These are phyloP conservation scores for Lycaena phlaeas DNA, from an alignment of 2,888 invertebrate genomes.

Conservation along the genomic window DNA sequence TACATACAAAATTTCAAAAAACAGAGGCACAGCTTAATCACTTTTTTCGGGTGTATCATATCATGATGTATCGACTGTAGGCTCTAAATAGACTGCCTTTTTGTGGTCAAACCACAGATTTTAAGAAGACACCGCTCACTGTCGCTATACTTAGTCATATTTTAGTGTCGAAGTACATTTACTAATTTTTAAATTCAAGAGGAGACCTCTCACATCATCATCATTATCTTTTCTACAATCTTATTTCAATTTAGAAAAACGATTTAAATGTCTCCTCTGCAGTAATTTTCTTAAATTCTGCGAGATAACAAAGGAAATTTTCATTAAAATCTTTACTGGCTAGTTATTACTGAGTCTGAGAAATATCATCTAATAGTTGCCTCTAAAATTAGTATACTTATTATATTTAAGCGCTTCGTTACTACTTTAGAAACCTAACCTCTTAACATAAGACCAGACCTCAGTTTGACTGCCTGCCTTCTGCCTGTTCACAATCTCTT, in stretches of 20 bases:
- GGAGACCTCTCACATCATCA: no score
- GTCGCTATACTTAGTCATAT: no score
- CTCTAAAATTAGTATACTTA: constrained; percentile 1
- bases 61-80: not conserved
- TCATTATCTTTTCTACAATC: no score
- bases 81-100: not conserved
- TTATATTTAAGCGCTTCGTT: not conserved
- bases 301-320: no score
- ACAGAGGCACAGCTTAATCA: constrained; percentile 16
- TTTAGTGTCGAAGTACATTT: no score
- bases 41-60: not conserved
- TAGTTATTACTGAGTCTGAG: no score
- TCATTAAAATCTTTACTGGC: no score
- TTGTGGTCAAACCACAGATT: not conserved
- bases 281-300: no score
- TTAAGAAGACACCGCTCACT: not conserved
- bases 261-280: no score
- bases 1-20: constrained; percentile 3
- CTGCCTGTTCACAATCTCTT: not conserved
- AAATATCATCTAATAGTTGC: not conserved
- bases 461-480: constrained; percentile 1
- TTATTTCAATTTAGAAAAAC: no score
- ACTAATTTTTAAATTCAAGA: no score
- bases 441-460: constrained; percentile 3
- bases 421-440: not conserved